These are phyloP conservation scores for Dicrurus megarhynchus DNA, from an alignment of 2,113 vertebrate species.

Conservation along the genomic window DNA sequence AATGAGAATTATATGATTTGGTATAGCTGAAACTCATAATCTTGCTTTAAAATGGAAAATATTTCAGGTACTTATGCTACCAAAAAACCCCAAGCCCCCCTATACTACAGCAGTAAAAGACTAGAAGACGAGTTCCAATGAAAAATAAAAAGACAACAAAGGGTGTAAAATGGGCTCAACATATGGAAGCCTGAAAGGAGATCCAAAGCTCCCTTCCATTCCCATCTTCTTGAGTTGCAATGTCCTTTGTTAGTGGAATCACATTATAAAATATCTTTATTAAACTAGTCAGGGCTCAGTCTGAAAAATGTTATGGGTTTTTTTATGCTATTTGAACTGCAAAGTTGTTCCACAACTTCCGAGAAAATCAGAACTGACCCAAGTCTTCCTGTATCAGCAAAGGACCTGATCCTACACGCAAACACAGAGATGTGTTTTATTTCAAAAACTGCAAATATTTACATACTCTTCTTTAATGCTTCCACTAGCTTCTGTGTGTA, in stretches of 20 bases:
- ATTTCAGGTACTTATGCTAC: background rate
- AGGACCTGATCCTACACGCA: background rate
- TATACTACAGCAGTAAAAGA: background rate
- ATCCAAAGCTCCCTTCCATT: background rate
- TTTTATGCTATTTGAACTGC: background rate
- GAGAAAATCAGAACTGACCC: background rate
- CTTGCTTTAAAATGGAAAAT: background rate
- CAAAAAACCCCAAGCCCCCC: background rate
- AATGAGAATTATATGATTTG: background rate
- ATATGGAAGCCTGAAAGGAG: background rate
- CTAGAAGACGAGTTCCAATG: background rate
- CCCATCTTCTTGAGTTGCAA: background rate
- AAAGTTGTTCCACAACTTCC: background rate
- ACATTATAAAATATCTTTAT: background rate
- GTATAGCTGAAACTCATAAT: background rate
- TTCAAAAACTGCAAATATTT: background rate
- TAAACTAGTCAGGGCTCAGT: background rate
- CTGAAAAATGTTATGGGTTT: background rate
- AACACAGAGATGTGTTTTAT: background rate
- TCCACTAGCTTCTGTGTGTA: background rate
- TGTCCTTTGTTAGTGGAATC: background rate
- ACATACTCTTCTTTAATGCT: background rate
- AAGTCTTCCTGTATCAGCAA: background rate
- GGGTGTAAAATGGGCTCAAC: background rate
- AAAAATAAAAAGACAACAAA: background rate